Percentiles rank a stretch among this genome's conserved stretches.
Conservation (phyloP, 2,113 vertebrate genomes). For the Nettapus auritus region DNA sequence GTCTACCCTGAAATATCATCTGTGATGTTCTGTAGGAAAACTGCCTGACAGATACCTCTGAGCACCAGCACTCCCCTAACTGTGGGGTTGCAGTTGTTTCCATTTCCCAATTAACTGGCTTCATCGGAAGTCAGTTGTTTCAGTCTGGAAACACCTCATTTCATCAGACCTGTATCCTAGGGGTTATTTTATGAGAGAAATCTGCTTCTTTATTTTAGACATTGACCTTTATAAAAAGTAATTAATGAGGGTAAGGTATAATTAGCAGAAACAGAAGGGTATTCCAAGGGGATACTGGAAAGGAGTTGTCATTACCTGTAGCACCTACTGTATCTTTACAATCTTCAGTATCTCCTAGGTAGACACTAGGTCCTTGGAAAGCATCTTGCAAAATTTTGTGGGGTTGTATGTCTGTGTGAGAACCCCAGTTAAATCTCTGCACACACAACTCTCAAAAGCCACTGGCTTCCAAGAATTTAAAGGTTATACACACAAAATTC, state of each 20-base stretch:
- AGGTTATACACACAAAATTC: neutral
- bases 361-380: neutral
- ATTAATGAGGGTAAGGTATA: neutral
- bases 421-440: neutral
- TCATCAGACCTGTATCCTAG: neutral
- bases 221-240: neutral
- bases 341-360: neutral
- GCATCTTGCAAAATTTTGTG: neutral
- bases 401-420: neutral
- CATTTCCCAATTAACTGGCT: neutral
- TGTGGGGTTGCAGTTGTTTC: accelerated
- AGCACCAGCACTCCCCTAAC: neutral
- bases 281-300: neutral
- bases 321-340: neutral
- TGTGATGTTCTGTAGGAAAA: neutral
- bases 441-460: neutral
- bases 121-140: neutral
- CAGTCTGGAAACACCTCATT: neutral
- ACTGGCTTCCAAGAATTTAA: neutral
- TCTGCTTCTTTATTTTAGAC: neutral
- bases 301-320: neutral
- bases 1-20: neutral
- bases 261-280: neutral
- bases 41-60: neutral
- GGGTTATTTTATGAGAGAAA: neutral